Percentiles rank a stretch among this genome's conserved stretches.
Conservation (phyloP, 2,888 invertebrate species). For the Yponomeuta sedellus region DNA sequence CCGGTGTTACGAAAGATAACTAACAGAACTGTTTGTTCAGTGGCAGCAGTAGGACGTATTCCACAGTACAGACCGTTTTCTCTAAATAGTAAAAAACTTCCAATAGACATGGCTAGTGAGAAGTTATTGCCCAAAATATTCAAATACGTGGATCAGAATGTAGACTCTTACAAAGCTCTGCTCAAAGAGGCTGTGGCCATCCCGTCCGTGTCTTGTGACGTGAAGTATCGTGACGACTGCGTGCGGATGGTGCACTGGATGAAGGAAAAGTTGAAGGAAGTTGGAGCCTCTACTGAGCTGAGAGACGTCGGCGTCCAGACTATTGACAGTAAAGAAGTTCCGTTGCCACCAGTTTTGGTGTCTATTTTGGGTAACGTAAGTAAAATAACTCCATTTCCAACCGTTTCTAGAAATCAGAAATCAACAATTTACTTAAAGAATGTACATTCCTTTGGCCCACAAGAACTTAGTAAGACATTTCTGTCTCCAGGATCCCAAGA, state of each 20-base stretch:
- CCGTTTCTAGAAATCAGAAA: not conserved
- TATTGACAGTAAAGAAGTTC: constrained; percentile 83
- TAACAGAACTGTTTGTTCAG: not conserved
- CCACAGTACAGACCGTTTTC: not conserved
- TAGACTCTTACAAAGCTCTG: constrained; percentile 83
- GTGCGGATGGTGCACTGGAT: constrained; percentile 92
- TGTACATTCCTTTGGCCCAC: no score
- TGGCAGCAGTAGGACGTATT: not conserved
- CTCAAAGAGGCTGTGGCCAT: constrained; percentile 93
- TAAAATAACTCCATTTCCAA: constrained; percentile 19
- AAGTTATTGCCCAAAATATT: constrained; percentile 27
- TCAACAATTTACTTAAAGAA: constrained; percentile 4
- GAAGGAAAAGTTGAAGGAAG: constrained; percentile 78
- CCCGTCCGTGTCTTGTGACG: constrained; percentile 95
- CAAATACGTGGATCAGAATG: constrained; percentile 88
- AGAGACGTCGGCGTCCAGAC: constrained; percentile 86
- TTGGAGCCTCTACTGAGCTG: constrained; percentile 84
- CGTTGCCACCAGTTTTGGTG: constrained; percentile 90
- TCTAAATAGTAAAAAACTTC: not conserved
- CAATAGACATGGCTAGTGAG: constrained; percentile 10
- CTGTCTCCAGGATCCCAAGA: constrained; percentile 79
- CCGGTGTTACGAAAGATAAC: not conserved
- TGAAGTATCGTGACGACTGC: constrained; percentile 87
- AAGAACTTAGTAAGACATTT: not conserved
- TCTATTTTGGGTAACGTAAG: constrained; percentile 84